Base-by-base conservation (phyloP, 2,888 invertebrate species). In the Unio delphinus region DNA sequence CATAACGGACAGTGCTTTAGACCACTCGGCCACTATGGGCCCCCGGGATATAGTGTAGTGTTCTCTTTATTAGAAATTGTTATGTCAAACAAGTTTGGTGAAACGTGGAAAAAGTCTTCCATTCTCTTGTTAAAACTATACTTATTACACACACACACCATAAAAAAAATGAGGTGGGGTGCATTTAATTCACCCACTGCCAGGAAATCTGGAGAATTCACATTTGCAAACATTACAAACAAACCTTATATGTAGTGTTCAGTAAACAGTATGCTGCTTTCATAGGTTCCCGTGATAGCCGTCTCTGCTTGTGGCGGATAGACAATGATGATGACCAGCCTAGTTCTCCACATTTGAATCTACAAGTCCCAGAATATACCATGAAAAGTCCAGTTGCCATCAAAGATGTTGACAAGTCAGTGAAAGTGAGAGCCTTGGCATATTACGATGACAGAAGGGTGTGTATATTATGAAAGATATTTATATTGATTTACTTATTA, bases 231-330 rank as follows among this genome's bases (percentile, higher is more conserved):
- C 34, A 34, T 1, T 34, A 34, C 34, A 45, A 1, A 15, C 2
- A 15, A 45, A 15, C 45, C 45, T 45, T 11, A 45, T 15, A 45
- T 45, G 45, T 15, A 45, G 15, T 59, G 26, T 59, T 26, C 17
- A 23, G 11, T 59, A 20, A 59, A 26, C 23, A 59, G 11, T 59
- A 59, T 59, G 11, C 15, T 23, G 59, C 23, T 65, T 45, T 67
- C 71, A 17, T 73, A 89, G 90, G 97, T 18, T 96, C 97, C 0
- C 93, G 97, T 67, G 98, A 98, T 90, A 95, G 96, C 5, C 94
- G 94, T 88, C 93, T 98, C 91, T 95, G 96, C 30, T 91, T 98
- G 72, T 98, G 98, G 98, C 93, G 94, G 73, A 94, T 97, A 54
- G 76, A 79, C 61, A 74, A 68, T 26, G 79, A 79, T 59, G 80